Percentiles rank a stretch among this genome's conserved stretches.
Conservation (phyloP, 2,888 invertebrate species). For the Caenorhabditis macrosperma region DNA sequence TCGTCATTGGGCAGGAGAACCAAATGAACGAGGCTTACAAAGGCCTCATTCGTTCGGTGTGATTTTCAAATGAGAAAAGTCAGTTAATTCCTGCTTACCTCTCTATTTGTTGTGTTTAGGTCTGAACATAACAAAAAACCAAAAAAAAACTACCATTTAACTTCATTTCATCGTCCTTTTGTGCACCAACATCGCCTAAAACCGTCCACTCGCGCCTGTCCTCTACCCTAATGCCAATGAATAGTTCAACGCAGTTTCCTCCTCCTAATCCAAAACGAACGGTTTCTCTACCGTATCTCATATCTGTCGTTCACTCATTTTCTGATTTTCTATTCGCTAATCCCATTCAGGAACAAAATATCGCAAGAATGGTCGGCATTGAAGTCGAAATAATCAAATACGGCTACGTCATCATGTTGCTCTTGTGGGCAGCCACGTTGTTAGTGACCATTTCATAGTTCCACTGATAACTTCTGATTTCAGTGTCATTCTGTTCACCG, state of each 20-base stretch:
- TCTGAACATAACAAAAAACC: not conserved
- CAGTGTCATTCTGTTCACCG: slow-evolving; percentile 8
- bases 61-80: not conserved
- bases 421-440: slow-evolving; percentile 20
- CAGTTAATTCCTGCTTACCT: not conserved
- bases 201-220: too few species aligned
- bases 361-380: not conserved
- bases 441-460: not conserved
- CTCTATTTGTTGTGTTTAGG: too few species aligned
- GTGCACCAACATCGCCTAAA: too few species aligned
- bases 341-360: not conserved
- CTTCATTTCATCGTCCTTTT: not conserved
- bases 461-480: not conserved
- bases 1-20: not conserved
- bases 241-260: too few species aligned
- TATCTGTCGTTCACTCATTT: too few species aligned
- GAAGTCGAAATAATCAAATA: slow-evolving; percentile 14
- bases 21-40: not conserved
- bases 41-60: slow-evolving; percentile 9
- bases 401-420: slow-evolving; percentile 11
- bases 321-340: not conserved
- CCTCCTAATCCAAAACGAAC: not conserved
- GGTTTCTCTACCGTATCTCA: not conserved
- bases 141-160: not conserved
- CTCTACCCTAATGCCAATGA: too few species aligned